A percentile compares a stretch with the other conserved stretches of the same genome.
phyloP scores from a whole-genome alignment of 2,797 vertebrate species.

The Craterocephalus amniculus region DNA sequence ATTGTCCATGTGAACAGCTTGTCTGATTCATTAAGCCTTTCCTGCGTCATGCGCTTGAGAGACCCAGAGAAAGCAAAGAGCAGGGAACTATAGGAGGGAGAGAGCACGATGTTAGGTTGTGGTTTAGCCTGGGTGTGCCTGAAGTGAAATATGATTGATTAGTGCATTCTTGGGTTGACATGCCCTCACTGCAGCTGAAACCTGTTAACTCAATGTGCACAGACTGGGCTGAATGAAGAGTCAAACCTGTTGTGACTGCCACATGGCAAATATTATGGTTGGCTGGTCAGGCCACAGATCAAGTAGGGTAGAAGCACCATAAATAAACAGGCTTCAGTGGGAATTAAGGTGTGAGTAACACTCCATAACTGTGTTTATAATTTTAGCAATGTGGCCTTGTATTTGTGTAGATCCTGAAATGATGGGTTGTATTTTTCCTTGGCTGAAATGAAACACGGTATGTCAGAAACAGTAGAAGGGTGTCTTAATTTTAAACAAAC shows the following conservation, averaged over 20 bases:
- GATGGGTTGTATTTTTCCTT: constrained; percentile 39
- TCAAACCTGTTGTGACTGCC: constrained; percentile 76
- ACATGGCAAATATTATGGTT: constrained; percentile 75
- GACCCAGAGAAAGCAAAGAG: constrained; percentile 64
- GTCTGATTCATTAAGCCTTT: constrained; percentile 81
- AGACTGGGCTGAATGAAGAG: constrained; percentile 59
- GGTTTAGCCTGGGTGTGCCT: constrained; percentile 69
- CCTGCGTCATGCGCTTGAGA: constrained; percentile 67
- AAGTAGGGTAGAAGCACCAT: constrained; percentile 48
- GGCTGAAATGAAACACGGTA: constrained; percentile 63
- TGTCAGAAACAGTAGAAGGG: constrained; percentile 65
- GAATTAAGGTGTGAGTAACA: constrained; percentile 49
- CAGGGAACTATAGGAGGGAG: constrained; percentile 49
- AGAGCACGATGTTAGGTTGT: constrained; percentile 60
- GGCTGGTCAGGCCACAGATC: constrained; percentile 55
- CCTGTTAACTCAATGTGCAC: constrained; percentile 77
- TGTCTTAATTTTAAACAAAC: constrained; percentile 70
- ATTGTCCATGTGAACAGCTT: constrained; percentile 79
- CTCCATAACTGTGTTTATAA: constrained; percentile 46
- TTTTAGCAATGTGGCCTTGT: constrained; percentile 33
- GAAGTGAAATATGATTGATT: constrained; percentile 83
- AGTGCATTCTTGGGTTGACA: constrained; percentile 72
- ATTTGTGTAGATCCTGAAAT: constrained; percentile 38
- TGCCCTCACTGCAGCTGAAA: constrained; percentile 75
- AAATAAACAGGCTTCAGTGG: constrained; percentile 51